Evolutionary conservation across 2,113 vertebrate genomes (phyloP), one percentile per base, ranked within the genome.

Genomic region (Oncorhynchus tshawytscha): DNA sequence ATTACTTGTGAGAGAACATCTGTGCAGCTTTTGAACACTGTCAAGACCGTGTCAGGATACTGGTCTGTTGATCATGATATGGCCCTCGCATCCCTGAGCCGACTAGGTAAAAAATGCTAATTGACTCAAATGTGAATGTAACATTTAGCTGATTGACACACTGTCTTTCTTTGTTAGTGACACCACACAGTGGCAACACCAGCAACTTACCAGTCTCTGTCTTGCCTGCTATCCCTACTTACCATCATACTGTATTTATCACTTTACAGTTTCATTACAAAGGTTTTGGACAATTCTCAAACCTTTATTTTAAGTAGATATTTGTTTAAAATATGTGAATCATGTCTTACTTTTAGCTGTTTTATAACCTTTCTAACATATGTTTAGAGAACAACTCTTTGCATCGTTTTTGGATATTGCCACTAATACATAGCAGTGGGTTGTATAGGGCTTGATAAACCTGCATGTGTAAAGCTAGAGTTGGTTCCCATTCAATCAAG

Each of bases 401-500:
- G 51, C 15, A 54, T 68, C 66, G 22, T 82, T 75, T 82, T 82
- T 78, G 76, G 66, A 79, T 78, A 68, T 84, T 74, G 71, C 72
- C 76, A 81, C 76, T 73, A 81, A 73, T 85, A 73, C 76, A 12
- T 87, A 81, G 83, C 84, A 49, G 67, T 73, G 67, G 13, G 49
- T 77, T 82, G 76, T 77, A 70, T 65, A 75, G 27, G 31, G 51
- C 73, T 75, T 79, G 73, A 39, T 73, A 72, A 75, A 81, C 75
- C 71, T 85, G 79, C 81, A 82, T 87, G 83, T 88, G n/a, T 70
- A 77, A 51, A 75, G 25, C 69, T 81, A 22, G 54, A n/a, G 16
- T 70, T 77, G 74, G 70, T 71, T 85, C 78, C 54, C 74, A 71
- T 80, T 84, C 20, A 72, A 51, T 85, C 70, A 70, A 72, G 51